phyloP scores from a whole-genome alignment of 2,888 invertebrate species.

The Dioctria rufipes region DNA sequence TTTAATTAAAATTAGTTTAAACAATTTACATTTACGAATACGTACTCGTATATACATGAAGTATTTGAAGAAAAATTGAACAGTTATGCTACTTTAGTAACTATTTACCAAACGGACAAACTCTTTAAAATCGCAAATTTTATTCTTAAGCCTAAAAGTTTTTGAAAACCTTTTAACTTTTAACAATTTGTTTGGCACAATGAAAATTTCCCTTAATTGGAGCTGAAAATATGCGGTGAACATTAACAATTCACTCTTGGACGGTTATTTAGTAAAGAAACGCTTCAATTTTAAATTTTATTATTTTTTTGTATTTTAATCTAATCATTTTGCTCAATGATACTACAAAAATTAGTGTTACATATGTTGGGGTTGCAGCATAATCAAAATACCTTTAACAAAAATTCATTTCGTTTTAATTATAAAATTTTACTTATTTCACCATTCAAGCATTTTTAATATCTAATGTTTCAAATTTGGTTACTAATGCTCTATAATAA shows the following conservation, averaged over 20 bases:
- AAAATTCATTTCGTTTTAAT: no score
- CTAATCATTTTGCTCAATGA: not conserved
- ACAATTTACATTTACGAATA: no score
- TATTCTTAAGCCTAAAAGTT: not conserved
- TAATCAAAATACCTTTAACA: no score
- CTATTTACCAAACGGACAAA: constrained; percentile 23
- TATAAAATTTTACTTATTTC: no score
- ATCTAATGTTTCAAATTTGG: no score
- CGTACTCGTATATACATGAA: no score
- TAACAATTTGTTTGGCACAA: constrained; percentile 15
- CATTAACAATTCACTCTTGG: constrained; percentile 3
- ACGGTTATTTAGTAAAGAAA: constrained; percentile 17
- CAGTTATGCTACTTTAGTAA: constrained; percentile 24
- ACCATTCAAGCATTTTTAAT: no score
- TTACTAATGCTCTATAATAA: no score
- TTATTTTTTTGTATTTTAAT: not conserved
- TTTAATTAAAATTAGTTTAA: not conserved
- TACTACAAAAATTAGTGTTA: not conserved
- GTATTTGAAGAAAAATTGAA: not conserved
- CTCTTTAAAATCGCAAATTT: not conserved
- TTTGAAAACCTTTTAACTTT: not conserved
- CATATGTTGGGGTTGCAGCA: no score
- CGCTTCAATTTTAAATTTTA: not conserved
- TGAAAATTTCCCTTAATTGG: constrained; percentile 1
- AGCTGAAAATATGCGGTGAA: not conserved